A percentile compares a stretch with the other conserved stretches of the same genome.
Conservation (phyloP, 2,113 vertebrate species). For the Pomatorhinus ruficollis region DNA sequence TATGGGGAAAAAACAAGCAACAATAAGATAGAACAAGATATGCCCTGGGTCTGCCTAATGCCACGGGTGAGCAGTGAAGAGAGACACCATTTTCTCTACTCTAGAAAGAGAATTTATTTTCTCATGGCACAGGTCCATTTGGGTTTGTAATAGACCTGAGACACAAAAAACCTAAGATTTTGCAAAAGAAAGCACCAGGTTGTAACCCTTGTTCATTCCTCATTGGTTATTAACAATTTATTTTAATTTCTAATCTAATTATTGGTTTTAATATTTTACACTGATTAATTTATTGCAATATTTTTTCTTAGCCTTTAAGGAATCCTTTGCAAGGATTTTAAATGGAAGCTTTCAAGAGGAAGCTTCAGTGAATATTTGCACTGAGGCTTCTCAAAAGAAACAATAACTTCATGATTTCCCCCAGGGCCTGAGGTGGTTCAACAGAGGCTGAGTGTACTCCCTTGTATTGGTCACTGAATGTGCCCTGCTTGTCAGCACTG, state of each 20-base stretch:
- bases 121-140: background rate
- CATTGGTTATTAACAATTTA: background rate
- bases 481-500: background rate
- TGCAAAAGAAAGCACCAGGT: background rate
- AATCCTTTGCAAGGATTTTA: background rate
- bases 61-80: background rate
- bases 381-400: background rate
- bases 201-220: background rate
- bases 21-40: slow-evolving; percentile 44
- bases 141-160: background rate
- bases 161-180: background rate
- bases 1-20: background rate
- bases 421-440: background rate
- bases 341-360: background rate
- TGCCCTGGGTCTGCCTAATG: background rate
- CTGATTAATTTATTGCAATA: background rate
- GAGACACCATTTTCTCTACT: background rate
- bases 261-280: background rate
- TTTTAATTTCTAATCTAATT: background rate
- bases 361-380: background rate
- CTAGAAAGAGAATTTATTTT: background rate
- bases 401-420: background rate
- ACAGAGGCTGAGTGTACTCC: background rate
- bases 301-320: background rate
- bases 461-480: background rate